Percentiles rank a stretch among this genome's conserved stretches.
Conservation (phyloP, 1,140 invertebrate genomes). For the Hycleus cichorii region DNA sequence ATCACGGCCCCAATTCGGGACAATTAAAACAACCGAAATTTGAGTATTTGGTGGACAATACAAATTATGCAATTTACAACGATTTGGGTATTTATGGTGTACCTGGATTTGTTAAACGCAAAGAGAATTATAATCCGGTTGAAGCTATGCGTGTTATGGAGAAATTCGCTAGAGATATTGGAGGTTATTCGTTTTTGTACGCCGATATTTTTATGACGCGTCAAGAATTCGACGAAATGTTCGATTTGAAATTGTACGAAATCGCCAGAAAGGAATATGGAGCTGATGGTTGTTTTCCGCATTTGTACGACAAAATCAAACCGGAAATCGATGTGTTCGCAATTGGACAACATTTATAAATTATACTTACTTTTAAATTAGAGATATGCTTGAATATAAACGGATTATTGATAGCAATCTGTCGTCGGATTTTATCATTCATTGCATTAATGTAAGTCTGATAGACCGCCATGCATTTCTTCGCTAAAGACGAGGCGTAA, state of each 20-base stretch:
- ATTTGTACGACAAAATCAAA: constrained; percentile 51
- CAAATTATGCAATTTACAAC: constrained; percentile 49
- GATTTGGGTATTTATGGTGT: constrained; percentile 53
- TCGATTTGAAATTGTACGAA: constrained; percentile 47
- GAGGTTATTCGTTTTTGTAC: constrained; percentile 54
- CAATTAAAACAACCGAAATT: constrained; percentile 42
- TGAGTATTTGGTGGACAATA: constrained; percentile 45
- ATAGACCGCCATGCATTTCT: constrained; percentile 99
- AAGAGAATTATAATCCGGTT: constrained; percentile 47
- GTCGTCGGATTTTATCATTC: constrained; percentile 94
- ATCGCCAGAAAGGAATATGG: constrained; percentile 45
- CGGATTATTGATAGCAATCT: constrained; percentile 97
- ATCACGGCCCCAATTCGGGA: constrained; percentile 44
- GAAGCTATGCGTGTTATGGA: constrained; percentile 49
- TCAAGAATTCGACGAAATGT: constrained; percentile 50
- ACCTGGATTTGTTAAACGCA: constrained; percentile 45
- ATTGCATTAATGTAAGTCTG: constrained; percentile 99
- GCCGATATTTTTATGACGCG: constrained; percentile 57
- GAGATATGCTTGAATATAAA: constrained; percentile 99
- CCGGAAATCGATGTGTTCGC: constrained; percentile 62
- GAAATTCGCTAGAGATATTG: constrained; percentile 48
- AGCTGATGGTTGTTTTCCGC: constrained; percentile 47
- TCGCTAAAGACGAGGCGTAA: constrained; percentile 97
- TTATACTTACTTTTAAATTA: constrained; percentile 76
- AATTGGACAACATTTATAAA: constrained; percentile 46